Base-by-base conservation (phyloP, 1,140 invertebrate species). In the Meteorus sp. region DNA sequence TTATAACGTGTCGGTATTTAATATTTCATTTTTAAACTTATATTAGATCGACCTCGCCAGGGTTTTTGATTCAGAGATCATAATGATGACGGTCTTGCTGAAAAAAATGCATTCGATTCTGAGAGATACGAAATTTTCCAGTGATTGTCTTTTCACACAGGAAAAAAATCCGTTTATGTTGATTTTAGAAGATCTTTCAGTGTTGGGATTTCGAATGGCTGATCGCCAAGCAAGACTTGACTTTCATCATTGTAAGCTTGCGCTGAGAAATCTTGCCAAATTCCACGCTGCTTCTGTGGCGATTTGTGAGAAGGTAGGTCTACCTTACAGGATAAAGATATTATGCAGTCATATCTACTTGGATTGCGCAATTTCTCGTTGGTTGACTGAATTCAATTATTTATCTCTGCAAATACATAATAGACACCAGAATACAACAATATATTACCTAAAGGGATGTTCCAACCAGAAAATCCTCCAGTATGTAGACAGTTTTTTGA, bases 261-360 rank as follows among this genome's bases (percentile, higher is more conserved):
- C 85, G 6, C 64, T 87, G 2, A 71, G 76, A 0, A 81, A 83
- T 57, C 47, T 87, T 57, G 85, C 82, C 2, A 82, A 71, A 62
- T 83, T 85, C 68, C 86, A 87, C 62, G 85, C 84, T 2, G 68
- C 78, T 2, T 83, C 84, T 0, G 75, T 83, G 22, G 77, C 79
- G 6, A 56, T 84, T 56, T 78, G 76, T 53, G 76, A 82, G 65
- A 80, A 81, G 70, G 82, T 83, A 71, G 29, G n/a, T n/a, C n/a
- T n/a, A 29, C 43, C 23, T 45, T 5, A 45, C 9, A 33, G 23
- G 31, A 19, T 31, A 4, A 29, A 39, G 13, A 19, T 20, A 20
- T 43, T 17, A 2, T 17, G 6, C 44, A 29, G 9, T 1, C 20
- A n/a, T n/a, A n/a, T n/a, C n/a, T n/a, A n/a, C n/a, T n/a, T n/a